These are phyloP conservation scores for Sepiola atlantica DNA, from an alignment of 2,888 invertebrate genomes.

Conservation along the genomic window DNA sequence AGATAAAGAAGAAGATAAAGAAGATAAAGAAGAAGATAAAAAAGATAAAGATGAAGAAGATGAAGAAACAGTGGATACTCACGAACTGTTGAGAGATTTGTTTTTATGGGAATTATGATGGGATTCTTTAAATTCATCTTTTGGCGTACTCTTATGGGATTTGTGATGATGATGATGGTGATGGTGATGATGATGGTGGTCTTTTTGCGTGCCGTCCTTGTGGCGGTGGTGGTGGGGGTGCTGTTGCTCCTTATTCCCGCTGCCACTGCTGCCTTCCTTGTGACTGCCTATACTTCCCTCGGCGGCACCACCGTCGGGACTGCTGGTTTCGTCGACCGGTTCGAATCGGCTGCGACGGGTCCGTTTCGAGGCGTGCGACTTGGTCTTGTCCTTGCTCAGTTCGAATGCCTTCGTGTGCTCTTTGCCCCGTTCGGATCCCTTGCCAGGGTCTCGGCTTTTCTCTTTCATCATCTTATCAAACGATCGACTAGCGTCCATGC, in stretches of 20 bases:
- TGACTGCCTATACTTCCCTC: constrained; percentile 41
- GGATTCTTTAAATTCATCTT: background rate
- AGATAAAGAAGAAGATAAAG: too few species aligned
- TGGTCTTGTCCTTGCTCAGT: background rate
- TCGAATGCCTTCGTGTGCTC: background rate
- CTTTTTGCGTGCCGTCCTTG: constrained; percentile 52
- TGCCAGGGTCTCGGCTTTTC: constrained; percentile 37
- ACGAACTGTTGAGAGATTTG: constrained; percentile 44
- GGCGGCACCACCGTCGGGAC: background rate
- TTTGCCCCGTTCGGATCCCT: background rate
- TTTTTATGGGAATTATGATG: constrained; percentile 57
- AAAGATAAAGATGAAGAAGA: too few species aligned
- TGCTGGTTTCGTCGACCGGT: background rate
- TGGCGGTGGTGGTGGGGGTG: constrained; percentile 49
- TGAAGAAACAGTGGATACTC: background rate
- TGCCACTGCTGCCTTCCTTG: constrained; percentile 42
- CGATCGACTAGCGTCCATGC: background rate
- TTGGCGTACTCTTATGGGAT: constrained; percentile 49
- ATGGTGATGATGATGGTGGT: constrained; percentile 60
- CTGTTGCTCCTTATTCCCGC: constrained; percentile 52
- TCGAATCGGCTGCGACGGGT: constrained; percentile 25
- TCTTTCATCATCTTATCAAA: constrained; percentile 46
- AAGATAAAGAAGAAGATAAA: too few species aligned
- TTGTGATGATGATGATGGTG: constrained; percentile 59
- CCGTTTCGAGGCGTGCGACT: background rate